phyloP scores from a whole-genome alignment of 2,113 vertebrate species.

The Leiothrix lutea region DNA sequence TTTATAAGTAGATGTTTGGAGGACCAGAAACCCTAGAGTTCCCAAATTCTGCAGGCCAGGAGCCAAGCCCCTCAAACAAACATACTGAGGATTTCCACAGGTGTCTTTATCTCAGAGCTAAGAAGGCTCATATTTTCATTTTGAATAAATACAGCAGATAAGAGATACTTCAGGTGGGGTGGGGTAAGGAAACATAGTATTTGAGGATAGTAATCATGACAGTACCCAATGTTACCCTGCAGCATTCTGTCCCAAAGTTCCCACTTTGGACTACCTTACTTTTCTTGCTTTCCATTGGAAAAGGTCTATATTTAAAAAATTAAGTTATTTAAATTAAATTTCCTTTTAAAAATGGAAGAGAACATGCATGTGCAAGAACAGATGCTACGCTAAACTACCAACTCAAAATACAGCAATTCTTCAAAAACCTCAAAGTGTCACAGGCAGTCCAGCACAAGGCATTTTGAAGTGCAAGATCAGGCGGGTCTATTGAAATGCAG shows the following conservation, averaged over 20 bases:
- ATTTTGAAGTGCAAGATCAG: conserved; percentile 57
- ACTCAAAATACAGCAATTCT: conserved; percentile 24
- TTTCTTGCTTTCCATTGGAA: conserved; percentile 33
- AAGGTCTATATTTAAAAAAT: not conserved
- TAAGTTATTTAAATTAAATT: conserved; percentile 26
- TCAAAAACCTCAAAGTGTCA: conserved; percentile 31
- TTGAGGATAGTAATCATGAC: not conserved
- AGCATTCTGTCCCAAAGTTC: not conserved
- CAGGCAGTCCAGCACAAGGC: conserved; percentile 57
- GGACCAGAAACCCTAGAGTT: not conserved
- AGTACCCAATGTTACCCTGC: not conserved
- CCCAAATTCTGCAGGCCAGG: not conserved
- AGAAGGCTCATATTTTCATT: not conserved
- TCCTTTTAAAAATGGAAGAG: conserved; percentile 16
- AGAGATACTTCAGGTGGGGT: not conserved
- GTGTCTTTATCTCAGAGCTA: not conserved
- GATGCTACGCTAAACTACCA: conserved; percentile 36
- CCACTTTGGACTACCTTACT: not conserved
- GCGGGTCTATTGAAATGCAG: conserved; percentile 39
- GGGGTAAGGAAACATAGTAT: not conserved
- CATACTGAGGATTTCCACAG: not conserved
- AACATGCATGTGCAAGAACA: conserved; percentile 29
- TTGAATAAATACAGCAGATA: not conserved
- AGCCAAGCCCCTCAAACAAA: not conserved
- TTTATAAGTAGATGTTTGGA: not conserved